These are phyloP conservation scores for Chironomus tentans DNA, from an alignment of 2,888 invertebrate genomes.

Conservation along the genomic window DNA sequence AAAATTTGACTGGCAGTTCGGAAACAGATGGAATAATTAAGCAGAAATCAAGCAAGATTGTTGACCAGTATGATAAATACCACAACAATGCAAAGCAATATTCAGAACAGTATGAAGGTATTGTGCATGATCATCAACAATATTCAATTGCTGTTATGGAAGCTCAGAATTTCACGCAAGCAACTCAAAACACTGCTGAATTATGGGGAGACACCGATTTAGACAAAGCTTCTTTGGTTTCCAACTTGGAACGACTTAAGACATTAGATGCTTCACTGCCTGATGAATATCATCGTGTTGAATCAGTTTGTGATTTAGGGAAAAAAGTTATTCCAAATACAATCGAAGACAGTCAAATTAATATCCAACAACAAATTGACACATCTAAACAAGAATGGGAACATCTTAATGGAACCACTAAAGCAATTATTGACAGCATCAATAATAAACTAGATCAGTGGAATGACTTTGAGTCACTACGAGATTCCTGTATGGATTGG, in stretches of 20 bases:
- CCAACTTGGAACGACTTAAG: conserved; percentile 76
- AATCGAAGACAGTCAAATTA: conserved; percentile 68
- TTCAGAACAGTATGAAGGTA: conserved; percentile 76
- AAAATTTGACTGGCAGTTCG: conserved; percentile 69
- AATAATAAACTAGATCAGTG: conserved; percentile 81
- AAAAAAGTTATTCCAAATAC: conserved; percentile 87
- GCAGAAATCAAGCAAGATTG: conserved; percentile 58
- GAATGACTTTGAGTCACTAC: conserved; percentile 81
- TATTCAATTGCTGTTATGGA: conserved; percentile 81
- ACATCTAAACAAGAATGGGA: conserved; percentile 87
- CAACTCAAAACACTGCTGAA: conserved; percentile 69
- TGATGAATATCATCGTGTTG: conserved; percentile 77
- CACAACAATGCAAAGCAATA: conserved; percentile 62
- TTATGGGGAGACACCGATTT: conserved; percentile 76
- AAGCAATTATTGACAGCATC: conserved; percentile 66
- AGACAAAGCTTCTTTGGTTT: conserved; percentile 74
- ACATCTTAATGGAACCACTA: conserved; percentile 63
- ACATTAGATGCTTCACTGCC: conserved; percentile 68
- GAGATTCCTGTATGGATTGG: conserved; percentile 79
- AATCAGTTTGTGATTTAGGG: conserved; percentile 70
- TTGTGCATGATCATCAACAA: conserved; percentile 81
- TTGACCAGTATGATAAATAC: conserved; percentile 61
- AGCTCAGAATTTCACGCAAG: conserved; percentile 77
- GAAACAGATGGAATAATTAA: conserved; percentile 67
- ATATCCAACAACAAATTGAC: conserved; percentile 79